A percentile compares a stretch with the other conserved stretches of the same genome.
phyloP scores from a whole-genome alignment of 2,113 vertebrate species.

The Anhinga rufa region DNA sequence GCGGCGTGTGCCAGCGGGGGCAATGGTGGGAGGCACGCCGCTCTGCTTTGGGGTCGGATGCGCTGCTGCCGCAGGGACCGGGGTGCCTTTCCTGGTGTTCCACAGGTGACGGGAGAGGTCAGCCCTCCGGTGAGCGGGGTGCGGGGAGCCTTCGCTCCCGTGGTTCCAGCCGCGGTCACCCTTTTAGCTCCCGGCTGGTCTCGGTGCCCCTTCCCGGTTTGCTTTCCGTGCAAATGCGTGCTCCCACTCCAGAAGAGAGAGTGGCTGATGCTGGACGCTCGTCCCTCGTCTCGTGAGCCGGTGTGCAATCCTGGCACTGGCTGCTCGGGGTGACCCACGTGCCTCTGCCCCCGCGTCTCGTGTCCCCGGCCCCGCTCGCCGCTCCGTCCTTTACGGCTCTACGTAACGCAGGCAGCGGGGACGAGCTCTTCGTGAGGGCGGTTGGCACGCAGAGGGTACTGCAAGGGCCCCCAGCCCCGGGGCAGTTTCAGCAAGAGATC shows the following conservation, averaged over 20 bases:
- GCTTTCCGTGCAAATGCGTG: fast-evolving
- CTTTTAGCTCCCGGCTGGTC: background rate
- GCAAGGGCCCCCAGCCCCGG: background rate
- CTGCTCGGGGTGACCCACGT: background rate
- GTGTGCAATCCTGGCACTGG: background rate
- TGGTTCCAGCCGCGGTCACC: too few species aligned
- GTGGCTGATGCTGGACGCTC: fast-evolving
- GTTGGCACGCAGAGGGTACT: fast-evolving
- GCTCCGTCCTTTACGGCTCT: background rate
- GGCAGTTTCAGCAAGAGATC: background rate
- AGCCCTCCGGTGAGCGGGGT: background rate
- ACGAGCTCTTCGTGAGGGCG: background rate
- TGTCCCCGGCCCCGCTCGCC: background rate
- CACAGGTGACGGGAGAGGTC: background rate
- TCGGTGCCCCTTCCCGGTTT: background rate
- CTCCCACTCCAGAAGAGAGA: fast-evolving
- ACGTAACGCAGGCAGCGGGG: fast-evolving
- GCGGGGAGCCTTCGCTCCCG: background rate
- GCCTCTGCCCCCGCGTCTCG: background rate
- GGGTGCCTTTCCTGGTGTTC: background rate
- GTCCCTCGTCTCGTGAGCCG: background rate
- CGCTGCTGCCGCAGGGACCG: background rate
- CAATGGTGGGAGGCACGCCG: too few species aligned
- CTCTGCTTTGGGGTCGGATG: background rate
- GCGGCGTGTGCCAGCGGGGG: too few species aligned